A percentile compares a stretch with the other conserved stretches of the same genome.
Conservation (phyloP, 2,113 vertebrate genomes). For the Ammodytes dubius region DNA sequence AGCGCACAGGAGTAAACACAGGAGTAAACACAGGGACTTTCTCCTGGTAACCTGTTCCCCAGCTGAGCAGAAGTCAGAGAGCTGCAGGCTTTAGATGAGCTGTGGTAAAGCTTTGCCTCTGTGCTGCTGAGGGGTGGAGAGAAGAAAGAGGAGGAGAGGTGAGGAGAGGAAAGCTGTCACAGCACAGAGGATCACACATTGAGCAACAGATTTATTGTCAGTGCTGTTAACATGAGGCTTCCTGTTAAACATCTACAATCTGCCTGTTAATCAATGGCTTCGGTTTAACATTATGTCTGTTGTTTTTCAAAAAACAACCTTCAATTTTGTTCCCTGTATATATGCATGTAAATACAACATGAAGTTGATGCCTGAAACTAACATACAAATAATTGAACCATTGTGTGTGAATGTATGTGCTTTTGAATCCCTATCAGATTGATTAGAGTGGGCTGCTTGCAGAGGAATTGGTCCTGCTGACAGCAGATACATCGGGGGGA, state of each 20-base stretch:
- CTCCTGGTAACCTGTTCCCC: background rate
- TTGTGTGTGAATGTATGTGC: background rate
- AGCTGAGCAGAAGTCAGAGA: slow-evolving; percentile 45
- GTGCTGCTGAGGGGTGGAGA: slow-evolving; percentile 48
- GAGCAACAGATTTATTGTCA: slow-evolving; percentile 40
- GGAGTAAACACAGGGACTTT: background rate
- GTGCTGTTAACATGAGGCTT: slow-evolving; percentile 41
- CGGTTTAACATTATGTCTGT: background rate
- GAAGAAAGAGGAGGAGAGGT: slow-evolving; percentile 44
- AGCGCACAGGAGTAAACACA: background rate
- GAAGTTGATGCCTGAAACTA: background rate
- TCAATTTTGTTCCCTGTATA: slow-evolving; percentile 5
- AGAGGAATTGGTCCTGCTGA: background rate
- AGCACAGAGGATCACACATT: slow-evolving; percentile 8
- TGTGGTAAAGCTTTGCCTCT: slow-evolving; percentile 30
- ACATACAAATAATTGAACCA: background rate
- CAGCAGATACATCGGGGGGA: background rate
- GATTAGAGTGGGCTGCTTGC: background rate
- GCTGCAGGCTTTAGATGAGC: slow-evolving; percentile 32
- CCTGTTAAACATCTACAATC: slow-evolving; percentile 89
- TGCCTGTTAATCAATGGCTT: slow-evolving; percentile 84
- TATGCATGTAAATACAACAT: background rate
- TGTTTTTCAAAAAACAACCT: background rate
- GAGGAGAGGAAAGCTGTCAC: slow-evolving; percentile 40
- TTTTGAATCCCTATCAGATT: background rate